These are phyloP conservation scores for Leucophenga varia DNA, from an alignment of 1,140 invertebrate species.

Conservation along the genomic window DNA sequence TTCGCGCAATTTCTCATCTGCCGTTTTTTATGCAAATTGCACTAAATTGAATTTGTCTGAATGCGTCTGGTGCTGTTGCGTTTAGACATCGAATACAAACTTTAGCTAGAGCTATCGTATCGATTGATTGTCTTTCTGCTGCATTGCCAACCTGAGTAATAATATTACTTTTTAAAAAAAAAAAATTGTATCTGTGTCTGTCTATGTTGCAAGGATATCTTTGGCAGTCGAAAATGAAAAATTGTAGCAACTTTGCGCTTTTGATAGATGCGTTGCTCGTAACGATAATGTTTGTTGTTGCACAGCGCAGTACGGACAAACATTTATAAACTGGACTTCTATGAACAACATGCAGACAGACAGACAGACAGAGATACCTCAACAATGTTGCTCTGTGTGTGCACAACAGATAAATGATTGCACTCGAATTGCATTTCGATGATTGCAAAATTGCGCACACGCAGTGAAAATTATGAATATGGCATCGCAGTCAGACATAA, in stretches of 20 bases:
- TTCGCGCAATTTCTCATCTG: conserved; percentile 10
- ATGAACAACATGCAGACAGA: conserved; percentile 3
- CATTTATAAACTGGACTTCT: too few relatives aligned
- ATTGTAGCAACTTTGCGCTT: too few relatives aligned
- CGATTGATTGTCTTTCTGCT: conserved; percentile 36
- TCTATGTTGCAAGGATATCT: too few relatives aligned
- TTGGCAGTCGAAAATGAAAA: too few relatives aligned
- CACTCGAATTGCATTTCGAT: conserved; percentile 51
- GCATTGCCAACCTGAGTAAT: too few relatives aligned
- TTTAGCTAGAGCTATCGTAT: too few relatives aligned
- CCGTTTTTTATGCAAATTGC: conserved; percentile 41
- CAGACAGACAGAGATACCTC: conserved; percentile 3
- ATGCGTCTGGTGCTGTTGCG: conserved; percentile 37
- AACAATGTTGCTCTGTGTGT: too few relatives aligned
- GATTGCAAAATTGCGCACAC: conserved; percentile 44
- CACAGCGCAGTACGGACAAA: too few relatives aligned
- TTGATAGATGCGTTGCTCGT: conserved; percentile 5
- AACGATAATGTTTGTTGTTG: conserved; percentile 43
- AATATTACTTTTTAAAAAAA: too few relatives aligned
- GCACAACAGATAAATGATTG: conserved; percentile 50
- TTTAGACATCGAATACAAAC: too few relatives aligned
- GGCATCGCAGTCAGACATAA: conserved; percentile 11
- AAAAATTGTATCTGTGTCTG: too few relatives aligned
- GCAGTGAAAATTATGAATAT: conserved; percentile 38
- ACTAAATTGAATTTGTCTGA: conserved; percentile 53